Conservation (phyloP, 2,888 invertebrate species). For the Leptinotarsa haldemani region DNA sequence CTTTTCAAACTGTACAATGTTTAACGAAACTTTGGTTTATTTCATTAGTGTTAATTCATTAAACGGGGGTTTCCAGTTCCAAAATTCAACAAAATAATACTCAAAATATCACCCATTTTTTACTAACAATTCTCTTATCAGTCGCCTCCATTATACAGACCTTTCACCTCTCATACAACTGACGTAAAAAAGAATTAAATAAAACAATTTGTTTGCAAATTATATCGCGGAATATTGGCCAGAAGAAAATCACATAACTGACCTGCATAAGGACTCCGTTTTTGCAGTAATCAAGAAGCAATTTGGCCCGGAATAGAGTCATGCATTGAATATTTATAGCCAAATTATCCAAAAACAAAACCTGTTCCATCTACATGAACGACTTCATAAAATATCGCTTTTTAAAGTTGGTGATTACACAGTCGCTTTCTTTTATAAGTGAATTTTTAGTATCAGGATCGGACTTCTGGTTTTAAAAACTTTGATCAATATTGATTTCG, state of each 20-base stretch:
- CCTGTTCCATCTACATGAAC: conserved; percentile 52
- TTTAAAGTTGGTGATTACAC: conserved; percentile 59
- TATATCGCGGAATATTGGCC: conserved; percentile 50
- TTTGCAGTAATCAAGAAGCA: conserved; percentile 40
- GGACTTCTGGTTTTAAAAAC: conserved; percentile 15
- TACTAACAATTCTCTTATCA: too few species aligned
- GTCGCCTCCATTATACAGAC: background rate
- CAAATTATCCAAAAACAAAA: conserved; percentile 45
- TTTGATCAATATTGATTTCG: too few species aligned
- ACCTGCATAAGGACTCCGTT: conserved; percentile 33
- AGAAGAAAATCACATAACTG: conserved; percentile 47
- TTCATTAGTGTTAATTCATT: too few species aligned
- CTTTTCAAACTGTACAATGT: too few species aligned
- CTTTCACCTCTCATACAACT: background rate
- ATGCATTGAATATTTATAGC: conserved; percentile 40
- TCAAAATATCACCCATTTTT: too few species aligned
- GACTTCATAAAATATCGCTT: conserved; percentile 57
- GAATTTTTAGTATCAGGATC: conserved; percentile 58
- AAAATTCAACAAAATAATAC: too few species aligned
- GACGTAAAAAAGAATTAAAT: background rate
- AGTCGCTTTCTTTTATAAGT: conserved; percentile 55
- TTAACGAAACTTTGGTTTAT: too few species aligned
- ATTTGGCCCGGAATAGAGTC: conserved; percentile 35
- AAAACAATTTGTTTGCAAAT: background rate
- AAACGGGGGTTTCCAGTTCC: too few species aligned